Evolutionary conservation across 2,888 invertebrate genomes (phyloP).

Genomic region (Brenthis ino): DNA sequence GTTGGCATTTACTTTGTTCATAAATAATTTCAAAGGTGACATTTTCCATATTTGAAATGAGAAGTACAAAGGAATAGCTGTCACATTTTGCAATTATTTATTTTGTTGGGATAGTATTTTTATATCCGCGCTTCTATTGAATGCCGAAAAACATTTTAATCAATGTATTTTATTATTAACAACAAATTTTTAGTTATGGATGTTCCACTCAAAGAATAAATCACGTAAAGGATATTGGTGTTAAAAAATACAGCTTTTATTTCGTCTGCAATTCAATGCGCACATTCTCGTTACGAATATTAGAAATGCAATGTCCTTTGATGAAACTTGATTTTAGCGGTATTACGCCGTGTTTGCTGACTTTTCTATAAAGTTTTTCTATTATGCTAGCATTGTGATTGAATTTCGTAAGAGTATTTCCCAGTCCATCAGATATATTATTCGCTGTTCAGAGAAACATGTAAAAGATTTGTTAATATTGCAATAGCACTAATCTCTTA

Average conservation of each 20-base stretch:
- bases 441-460: slow-evolving; percentile 6
- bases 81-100: too few relatives aligned
- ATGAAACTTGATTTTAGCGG: slow-evolving; percentile 45
- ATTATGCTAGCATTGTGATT: slow-evolving; percentile 41
- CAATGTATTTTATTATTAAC: background rate
- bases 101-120: too few relatives aligned
- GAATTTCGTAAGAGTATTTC: slow-evolving; percentile 37
- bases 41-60: background rate
- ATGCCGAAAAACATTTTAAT: background rate
- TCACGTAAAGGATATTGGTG: slow-evolving; percentile 17
- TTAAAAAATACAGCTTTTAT: slow-evolving; percentile 22
- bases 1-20: background rate
- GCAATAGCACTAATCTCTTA: too few relatives aligned
- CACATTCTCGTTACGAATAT: slow-evolving; percentile 36
- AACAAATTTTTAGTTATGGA: slow-evolving; percentile 5
- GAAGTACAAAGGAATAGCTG: too few relatives aligned
- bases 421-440: slow-evolving; percentile 39
- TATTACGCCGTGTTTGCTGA: slow-evolving; percentile 39
- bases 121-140: too few relatives aligned
- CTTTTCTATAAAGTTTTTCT: slow-evolving; percentile 40
- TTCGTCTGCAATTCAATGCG: slow-evolving; percentile 4
- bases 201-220: slow-evolving; percentile 7
- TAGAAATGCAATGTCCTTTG: slow-evolving; percentile 45
- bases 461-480: background rate
- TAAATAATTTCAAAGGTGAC: background rate